Conservation (phyloP, 1,140 invertebrate genomes). For the Drosophila truncata region DNA sequence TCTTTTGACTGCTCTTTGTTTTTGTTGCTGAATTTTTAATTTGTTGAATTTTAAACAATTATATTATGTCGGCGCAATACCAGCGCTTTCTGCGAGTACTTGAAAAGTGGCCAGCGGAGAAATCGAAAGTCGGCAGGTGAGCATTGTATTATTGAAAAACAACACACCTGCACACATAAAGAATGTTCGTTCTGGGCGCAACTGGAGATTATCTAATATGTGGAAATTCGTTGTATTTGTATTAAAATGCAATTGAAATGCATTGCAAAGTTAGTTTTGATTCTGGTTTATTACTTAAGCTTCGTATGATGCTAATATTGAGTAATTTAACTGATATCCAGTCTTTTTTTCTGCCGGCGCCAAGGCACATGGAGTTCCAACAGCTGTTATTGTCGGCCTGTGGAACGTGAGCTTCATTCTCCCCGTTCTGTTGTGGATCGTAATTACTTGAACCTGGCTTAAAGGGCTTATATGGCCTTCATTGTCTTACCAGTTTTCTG, state of each 20-base stretch:
- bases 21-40: conserved; percentile 4
- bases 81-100: conserved; percentile 91
- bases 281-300: neutral
- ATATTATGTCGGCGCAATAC: conserved; percentile 88
- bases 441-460: neutral
- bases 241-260: neutral
- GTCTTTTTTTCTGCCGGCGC: neutral
- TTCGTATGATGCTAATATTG: neutral
- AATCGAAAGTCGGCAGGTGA: conserved; percentile 90
- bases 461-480: neutral
- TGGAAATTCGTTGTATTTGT: neutral
- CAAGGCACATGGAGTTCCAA: conserved; percentile 4
- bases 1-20: conserved; percentile 7
- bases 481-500: conserved; percentile 27
- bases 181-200: conserved; percentile 63
- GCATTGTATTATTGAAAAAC: conserved; percentile 21
- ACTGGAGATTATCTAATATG: conserved; percentile 70
- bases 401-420: conserved; percentile 1
- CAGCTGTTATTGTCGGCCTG: conserved; percentile 10
- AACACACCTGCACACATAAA: conserved; percentile 6
- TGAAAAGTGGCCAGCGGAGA: conserved; percentile 92
- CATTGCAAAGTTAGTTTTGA: neutral
- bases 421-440: conserved; percentile 5
- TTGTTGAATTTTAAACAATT: conserved; percentile 22
- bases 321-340: neutral